phyloP scores from a whole-genome alignment of 1,140 invertebrate genomes.

The Druon quercuslanigerum region DNA sequence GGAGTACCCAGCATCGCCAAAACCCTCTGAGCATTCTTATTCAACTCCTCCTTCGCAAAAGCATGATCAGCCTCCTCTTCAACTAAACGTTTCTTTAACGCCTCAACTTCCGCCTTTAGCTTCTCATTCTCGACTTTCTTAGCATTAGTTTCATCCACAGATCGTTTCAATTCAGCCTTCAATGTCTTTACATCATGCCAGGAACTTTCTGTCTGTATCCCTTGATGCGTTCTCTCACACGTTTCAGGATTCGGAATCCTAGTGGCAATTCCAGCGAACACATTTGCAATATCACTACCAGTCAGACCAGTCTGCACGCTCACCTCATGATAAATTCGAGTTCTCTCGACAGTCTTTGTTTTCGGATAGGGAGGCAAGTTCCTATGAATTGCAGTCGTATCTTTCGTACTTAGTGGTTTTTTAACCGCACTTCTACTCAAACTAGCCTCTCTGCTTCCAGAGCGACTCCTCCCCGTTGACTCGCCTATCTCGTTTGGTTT shows the following conservation, averaged over 20 bases:
- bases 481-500: constrained; percentile 77
- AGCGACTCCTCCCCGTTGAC: constrained; percentile 64
- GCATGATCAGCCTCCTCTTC: constrained; percentile 83
- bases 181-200: constrained; percentile 79
- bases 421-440: constrained; percentile 60
- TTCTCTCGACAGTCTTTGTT: constrained; percentile 74
- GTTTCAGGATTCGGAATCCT: constrained; percentile 70
- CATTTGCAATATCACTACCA: constrained; percentile 82
- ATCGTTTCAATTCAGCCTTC: constrained; percentile 75
- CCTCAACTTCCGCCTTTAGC: constrained; percentile 63
- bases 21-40: constrained; percentile 82
- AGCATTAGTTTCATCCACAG: constrained; percentile 49
- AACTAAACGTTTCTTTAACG: constrained; percentile 71
- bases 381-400: constrained; percentile 63
- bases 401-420: constrained; percentile 67
- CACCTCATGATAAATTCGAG: constrained; percentile 87
- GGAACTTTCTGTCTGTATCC: constrained; percentile 82
- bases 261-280: constrained; percentile 78
- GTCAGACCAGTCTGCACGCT: constrained; percentile 84
- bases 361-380: constrained; percentile 63
- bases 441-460: constrained; percentile 62
- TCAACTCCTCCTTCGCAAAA: constrained; percentile 83
- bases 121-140: constrained; percentile 66
- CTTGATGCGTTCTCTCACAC: constrained; percentile 72
- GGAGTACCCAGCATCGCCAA: constrained; percentile 81